Base-by-base conservation (phyloP, 2,113 vertebrate species). In the Cyanoramphus novaezelandiae region DNA sequence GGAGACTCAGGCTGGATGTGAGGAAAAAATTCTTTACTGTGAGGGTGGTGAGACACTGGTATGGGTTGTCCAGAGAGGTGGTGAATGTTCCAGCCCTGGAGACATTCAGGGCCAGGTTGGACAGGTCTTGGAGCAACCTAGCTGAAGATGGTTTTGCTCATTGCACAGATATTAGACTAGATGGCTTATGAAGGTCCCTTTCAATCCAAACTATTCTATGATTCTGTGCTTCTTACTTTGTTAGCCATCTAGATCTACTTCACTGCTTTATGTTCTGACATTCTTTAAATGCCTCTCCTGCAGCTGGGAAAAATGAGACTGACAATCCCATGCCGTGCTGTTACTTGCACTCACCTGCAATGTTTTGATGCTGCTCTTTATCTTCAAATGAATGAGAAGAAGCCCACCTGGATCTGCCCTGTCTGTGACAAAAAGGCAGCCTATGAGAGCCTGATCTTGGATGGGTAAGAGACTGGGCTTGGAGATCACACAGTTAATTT, bases 361-460 rank as follows among this genome's bases (percentile, higher is more conserved):
- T 99, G 99, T 95, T 99, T 99, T 35, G 99, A 99, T 82, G 99
- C 99, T 60, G 99, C 99, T 70, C 98, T 99, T 72, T 99, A 99
- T 97, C 98, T 99, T 49, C 99, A 99, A 98, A 99, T 99, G 99
- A 99, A 99, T 85, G 99, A 99, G 81, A 99, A 99, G 98, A 99
- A 99, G 57, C 99, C 99, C 46, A 99, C 99, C 21, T 99, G 99
- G 99, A 99, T 99, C 95, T 99, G 99, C 97, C 99, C 99, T 29
- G 99, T 99, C 57, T 99, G 99, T 92, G 99, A 99, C 97, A 99
- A 99, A 97, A 99, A 99, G 94, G 99, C 99, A 88, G 97, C 99
- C 27, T 99, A 99, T 0, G 99, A 99, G 87, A 99, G 98, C 95
- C 98, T 99, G 7, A 99, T 99, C 95, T 97, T 99, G 49, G 99